Conservation (phyloP, 2,113 vertebrate genomes). For the Rhombomys opimus region DNA sequence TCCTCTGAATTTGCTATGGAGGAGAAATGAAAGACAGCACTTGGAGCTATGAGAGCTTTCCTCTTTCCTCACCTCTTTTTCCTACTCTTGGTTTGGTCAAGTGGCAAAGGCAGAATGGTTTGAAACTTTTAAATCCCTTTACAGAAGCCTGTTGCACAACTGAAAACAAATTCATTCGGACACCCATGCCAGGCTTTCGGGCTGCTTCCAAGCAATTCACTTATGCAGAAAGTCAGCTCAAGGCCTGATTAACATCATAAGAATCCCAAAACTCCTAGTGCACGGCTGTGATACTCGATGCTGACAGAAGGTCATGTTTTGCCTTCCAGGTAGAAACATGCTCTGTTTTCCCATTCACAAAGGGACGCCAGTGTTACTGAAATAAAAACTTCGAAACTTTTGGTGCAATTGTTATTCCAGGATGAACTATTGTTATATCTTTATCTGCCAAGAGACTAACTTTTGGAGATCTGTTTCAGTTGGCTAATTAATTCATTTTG, state of each 20-base stretch:
- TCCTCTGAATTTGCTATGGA: conserved; percentile 11
- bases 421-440: neutral
- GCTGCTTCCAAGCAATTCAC: neutral
- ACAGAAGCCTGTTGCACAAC: neutral
- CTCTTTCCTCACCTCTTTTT: neutral
- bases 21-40: neutral
- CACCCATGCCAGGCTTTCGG: conserved; percentile 5
- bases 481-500: conserved; percentile 53
- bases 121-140: conserved; percentile 45
- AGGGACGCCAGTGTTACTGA: conserved; percentile 7
- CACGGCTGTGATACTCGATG: neutral
- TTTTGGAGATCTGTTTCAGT: conserved; percentile 3
- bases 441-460: conserved; percentile 35
- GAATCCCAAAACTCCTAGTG: conserved; percentile 35
- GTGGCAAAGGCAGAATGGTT: conserved; percentile 50
- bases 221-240: conserved; percentile 34
- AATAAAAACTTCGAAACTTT: conserved; percentile 24
- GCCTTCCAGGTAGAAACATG: conserved; percentile 16
- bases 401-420: neutral
- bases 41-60: neutral
- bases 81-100: neutral
- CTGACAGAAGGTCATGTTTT: conserved; percentile 16
- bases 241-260: neutral
- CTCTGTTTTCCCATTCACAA: neutral
- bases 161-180: conserved; percentile 25